Percentiles rank a stretch among this genome's conserved stretches.
Conservation (phyloP, 2,797 vertebrate species). For the Siniperca undulata region DNA sequence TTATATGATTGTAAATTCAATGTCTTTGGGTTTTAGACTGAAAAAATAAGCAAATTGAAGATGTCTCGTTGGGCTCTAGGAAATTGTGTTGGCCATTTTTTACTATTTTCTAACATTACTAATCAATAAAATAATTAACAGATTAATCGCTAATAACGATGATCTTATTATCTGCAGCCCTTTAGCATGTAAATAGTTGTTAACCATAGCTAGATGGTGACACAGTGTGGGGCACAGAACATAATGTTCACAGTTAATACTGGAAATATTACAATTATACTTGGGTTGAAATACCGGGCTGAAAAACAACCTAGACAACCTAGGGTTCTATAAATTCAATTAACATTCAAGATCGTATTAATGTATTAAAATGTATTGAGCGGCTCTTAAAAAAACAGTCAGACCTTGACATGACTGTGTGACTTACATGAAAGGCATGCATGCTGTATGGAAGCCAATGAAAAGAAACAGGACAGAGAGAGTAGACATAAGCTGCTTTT, state of each 20-base stretch:
- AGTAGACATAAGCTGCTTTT: too few species aligned
- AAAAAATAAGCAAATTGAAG: neutral
- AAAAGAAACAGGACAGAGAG: too few species aligned
- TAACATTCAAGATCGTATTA: neutral
- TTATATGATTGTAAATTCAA: neutral
- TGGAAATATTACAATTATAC: neutral
- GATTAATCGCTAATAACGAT: neutral
- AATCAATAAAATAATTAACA: neutral
- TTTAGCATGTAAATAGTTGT: neutral
- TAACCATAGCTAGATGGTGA: neutral
- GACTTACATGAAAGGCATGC: neutral
- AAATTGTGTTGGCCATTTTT: neutral
- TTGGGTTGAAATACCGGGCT: neutral
- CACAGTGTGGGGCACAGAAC: too few species aligned
- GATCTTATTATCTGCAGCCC: neutral
- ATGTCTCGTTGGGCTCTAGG: neutral
- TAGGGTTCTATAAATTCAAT: neutral
- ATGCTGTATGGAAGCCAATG: too few species aligned
- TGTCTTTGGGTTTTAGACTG: neutral
- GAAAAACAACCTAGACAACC: neutral
- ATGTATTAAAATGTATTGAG: neutral
- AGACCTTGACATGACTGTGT: conserved; percentile 4
- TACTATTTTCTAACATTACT: neutral
- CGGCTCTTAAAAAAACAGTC: neutral
- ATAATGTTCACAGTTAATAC: neutral